Conservation (phyloP, 2,888 invertebrate species). For the Yponomeuta malinellus region DNA sequence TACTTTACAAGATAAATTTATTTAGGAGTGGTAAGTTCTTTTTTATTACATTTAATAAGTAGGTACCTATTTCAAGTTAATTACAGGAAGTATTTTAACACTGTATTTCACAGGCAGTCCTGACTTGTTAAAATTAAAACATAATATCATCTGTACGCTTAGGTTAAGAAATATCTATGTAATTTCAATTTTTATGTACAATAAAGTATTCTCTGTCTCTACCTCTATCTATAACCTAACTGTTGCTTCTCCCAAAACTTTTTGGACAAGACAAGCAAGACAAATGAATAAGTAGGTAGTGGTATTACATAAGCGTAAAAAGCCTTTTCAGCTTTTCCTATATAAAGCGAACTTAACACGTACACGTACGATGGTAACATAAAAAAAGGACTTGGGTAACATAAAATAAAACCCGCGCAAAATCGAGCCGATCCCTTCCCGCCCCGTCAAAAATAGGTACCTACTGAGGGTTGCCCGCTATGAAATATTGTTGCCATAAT, state of each 20-base stretch:
- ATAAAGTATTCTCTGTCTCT: no score
- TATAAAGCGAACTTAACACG: neutral
- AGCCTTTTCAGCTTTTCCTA: neutral
- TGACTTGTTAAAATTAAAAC: no score
- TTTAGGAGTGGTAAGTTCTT: no score
- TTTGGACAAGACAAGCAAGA: neutral
- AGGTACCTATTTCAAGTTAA: no score
- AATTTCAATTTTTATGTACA: no score
- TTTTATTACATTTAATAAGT: no score
- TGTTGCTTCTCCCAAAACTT: no score
- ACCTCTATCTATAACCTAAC: no score
- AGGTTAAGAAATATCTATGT: no score
- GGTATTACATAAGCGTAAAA: neutral
- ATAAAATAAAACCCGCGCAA: neutral
- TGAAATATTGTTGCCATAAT: constrained; percentile 15
- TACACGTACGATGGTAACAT: neutral
- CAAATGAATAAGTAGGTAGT: neutral
- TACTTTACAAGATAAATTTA: neutral
- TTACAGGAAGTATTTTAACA: no score
- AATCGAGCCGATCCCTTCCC: neutral
- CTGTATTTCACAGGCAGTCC: no score
- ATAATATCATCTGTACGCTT: no score
- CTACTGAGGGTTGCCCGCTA: constrained; percentile 5
- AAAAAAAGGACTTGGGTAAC: neutral
- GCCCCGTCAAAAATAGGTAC: constrained; percentile 2